Percentiles rank a stretch among this genome's conserved stretches.
phyloP scores from a whole-genome alignment of 2,797 vertebrate species.

The Falco columbarius region DNA sequence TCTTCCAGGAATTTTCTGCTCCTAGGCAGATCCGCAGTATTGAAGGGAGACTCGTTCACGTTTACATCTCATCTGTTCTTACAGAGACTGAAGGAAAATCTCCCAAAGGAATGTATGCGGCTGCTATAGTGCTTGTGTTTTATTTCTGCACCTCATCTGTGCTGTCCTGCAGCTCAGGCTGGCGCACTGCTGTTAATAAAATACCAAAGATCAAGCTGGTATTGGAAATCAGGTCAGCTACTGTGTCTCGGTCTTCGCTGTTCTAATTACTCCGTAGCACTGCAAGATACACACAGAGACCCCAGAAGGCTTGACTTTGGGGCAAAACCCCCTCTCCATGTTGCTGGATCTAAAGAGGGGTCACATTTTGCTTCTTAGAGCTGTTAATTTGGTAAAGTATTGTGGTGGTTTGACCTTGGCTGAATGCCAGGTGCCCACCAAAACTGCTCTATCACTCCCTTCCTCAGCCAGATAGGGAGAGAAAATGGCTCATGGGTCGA shows the following conservation, averaged over 20 bases:
- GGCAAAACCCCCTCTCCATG: fast-evolving
- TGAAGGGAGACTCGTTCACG: neutral
- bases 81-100: neutral
- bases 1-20: neutral
- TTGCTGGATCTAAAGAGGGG: neutral
- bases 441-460: no score
- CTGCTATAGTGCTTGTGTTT: neutral
- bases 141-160: neutral
- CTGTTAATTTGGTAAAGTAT: neutral
- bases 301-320: neutral
- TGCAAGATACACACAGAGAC: neutral
- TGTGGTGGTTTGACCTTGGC: neutral
- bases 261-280: neutral
- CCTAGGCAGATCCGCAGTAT: neutral
- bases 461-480: no score
- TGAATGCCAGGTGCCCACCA: no score
- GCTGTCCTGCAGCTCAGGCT: conserved; percentile 5
- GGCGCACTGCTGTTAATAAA: neutral
- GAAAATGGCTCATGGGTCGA: no score
- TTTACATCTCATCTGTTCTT: neutral
- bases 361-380: neutral
- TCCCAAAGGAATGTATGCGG: neutral
- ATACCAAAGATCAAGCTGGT: neutral
- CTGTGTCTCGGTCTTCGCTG: neutral
- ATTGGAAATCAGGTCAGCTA: conserved; percentile 21